Evolutionary conservation across 37 sponge, comb jelly and placozoan genomes (phyloP), one percentile per base, ranked within the genome.

Genomic region (Mnemiopsis leidyi): DNA sequence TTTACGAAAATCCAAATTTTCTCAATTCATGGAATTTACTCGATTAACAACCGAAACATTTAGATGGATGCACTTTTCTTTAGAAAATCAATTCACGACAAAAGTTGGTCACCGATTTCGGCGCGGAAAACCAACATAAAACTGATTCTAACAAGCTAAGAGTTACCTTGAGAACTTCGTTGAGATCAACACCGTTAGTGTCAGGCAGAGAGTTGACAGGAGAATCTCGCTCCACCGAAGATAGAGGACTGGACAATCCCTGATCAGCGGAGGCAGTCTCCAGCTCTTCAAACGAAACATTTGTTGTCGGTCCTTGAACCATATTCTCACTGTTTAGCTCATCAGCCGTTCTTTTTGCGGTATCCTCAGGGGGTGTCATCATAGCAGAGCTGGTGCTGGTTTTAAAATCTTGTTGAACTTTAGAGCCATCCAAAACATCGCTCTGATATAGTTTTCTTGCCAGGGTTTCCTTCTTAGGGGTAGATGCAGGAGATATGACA

Each of bases 181-280:
- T 34, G 36, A 77, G 79, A 18, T 77, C 79, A 2, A 77, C 79
- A 13, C 79, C 79, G 33, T 77, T 77, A 1, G 79, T 77, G 36
- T 77, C 79, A 28, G 79, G 79, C 0, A 77, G 36, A 31, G 79
- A 77, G 36, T 32, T 77, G 79, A 77, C 32, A 9, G 79, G 79
- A 3, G 79, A 77, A 34, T 28, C 32, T 1, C 79, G 26, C 36
- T 77, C 79, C 1, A 32, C 36, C 35, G 79, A 77, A 9, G 79
- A 77, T 1, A 77, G 20, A 32, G 79, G 79, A 34, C 79, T 77
- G 1, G 79, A 77, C 35, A 77, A 16, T 0, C 79, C 79, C 9
- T 28, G 7, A 5, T 25, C 73, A 23, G 28, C 21, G 20, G 79
- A 32, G 20, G 32, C 79, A 32, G 32, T 77, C 79, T 13, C 32